These are phyloP conservation scores for Drosophila elegans DNA, from an alignment of 1,140 invertebrate genomes.

Conservation along the genomic window DNA sequence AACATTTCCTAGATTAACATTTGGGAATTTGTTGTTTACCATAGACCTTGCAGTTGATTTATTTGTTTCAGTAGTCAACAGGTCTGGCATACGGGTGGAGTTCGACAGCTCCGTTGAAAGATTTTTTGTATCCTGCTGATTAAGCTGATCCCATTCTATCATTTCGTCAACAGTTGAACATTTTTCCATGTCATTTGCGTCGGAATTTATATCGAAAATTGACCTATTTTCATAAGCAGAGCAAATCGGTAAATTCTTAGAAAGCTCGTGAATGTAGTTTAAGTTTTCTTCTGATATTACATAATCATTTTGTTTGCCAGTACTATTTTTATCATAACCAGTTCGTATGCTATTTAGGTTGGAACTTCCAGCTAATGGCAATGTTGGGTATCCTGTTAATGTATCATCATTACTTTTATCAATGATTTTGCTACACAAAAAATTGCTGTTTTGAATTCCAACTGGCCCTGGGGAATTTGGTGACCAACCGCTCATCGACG, in stretches of 20 bases:
- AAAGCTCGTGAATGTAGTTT: slow-evolving; percentile 81
- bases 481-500: slow-evolving; percentile 93
- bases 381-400: neutral
- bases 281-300: slow-evolving; percentile 76
- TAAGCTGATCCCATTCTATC: slow-evolving; percentile 56
- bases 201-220: slow-evolving; percentile 59
- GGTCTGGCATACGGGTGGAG: slow-evolving; percentile 58
- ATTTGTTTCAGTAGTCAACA: slow-evolving; percentile 47
- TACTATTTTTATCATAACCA: neutral
- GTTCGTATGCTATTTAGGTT: slow-evolving; percentile 3
- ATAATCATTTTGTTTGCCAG: slow-evolving; percentile 31
- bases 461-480: slow-evolving; percentile 88
- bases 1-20: neutral
- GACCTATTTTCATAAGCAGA: slow-evolving; percentile 83
- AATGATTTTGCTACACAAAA: slow-evolving; percentile 38
- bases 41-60: neutral
- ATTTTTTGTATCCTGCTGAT: slow-evolving; percentile 9
- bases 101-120: neutral
- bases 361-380: neutral
- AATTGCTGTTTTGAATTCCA: slow-evolving; percentile 16
- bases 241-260: slow-evolving; percentile 83
- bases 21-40: neutral
- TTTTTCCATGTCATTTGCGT: slow-evolving; percentile 5
- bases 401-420: slow-evolving; percentile 19
- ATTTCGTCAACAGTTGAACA: slow-evolving; percentile 60